Base-by-base conservation (phyloP, 1,140 invertebrate species). In the Cotesia chilonis region DNA sequence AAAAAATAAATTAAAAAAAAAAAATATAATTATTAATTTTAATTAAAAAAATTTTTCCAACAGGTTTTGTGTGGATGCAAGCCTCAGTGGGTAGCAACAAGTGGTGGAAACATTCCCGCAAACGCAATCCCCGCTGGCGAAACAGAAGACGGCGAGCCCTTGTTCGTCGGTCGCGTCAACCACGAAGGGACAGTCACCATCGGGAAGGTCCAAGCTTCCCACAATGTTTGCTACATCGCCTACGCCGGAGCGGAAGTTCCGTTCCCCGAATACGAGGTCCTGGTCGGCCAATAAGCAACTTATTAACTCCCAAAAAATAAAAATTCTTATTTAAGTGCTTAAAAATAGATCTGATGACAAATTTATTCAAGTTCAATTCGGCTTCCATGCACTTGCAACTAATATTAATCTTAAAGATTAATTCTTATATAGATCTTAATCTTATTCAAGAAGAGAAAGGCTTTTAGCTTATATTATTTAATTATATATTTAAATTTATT, bases 201-300 rank as follows among this genome's bases (percentile, higher is more conserved):
- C 9, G 92, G 92, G 75, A 93, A 94, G 85, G 90, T 96, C 1
- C 92, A 93, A 77, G 89, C 91, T 0, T 92, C 90, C 2, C 94
- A 93, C 80, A 90, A 85, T 4, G 89, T 89, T 1, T 89, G 91
- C 70, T 95, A 94, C 85, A 92, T 94, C 80, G 89, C 93, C 5
- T 94, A 89, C 75, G 90, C 85, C 4, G 92, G 93, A 70, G 79
- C 90, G 76, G 92, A 94, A 82, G 68, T 95, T 28, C 88, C 90
- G n/a, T 93, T 90, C 83, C 85, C 88, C 35, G 91, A 94, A 37
- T 95, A 92, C 78, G 93, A 95, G 87, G 87, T 95, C 74, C 88
- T 94, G 59, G 87, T 92, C 71, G 70, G 65, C 12, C 57, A 75
- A 20, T 73, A 75, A 71, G 63, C 4, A 10, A 10, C 41, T 28